Evolutionary conservation across 2,888 invertebrate species (phyloP), one percentile per base, ranked within the genome.

Genomic region (Nomada hirtipes): DNA sequence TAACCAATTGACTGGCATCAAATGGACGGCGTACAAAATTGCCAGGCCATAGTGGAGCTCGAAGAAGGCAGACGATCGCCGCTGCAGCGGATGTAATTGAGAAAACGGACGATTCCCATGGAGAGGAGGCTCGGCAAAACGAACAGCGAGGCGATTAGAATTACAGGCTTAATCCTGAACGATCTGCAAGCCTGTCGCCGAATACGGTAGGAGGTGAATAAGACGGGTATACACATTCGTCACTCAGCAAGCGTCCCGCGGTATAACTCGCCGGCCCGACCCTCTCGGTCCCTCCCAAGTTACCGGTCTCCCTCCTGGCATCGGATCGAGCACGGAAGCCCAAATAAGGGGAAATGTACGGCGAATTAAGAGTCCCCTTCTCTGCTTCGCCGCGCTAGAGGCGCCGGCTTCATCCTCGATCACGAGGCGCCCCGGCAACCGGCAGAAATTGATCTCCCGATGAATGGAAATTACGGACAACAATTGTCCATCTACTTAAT

Each of bases 321-420:
- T 42, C 85, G 75, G 82, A 86, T 88, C 89, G 84, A 85, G 86
- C 88, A 83, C 89, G 90, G 89, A 91, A 90, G 90, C 88, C 91
- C 91, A 91, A 91, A 91, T 91, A 91, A 89, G 91, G 91, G 90
- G 89, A 91, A 91, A 89, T 89, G 89, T 90, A 89, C 88, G 89
- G 88, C 87, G 91, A 91, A 90, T 91, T 90, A 91, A 89, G 88
- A 74, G 79, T 85, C 90, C 84, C 87, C 82, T 83, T 77, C 72
- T 59, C 60, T 20, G 73, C 75, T 65, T 59, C 64, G 44, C 47
- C 23, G 52, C 64, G 42, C 52, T 78, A 76, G 72, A 81, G 82
- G 82, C 82, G 79, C 79, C 79, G 83, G 82, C 75, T 44, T 57
- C 65, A 15, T 29, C 53, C 70, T 50, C 67, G 81, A 53, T 42